Conservation (phyloP, 30 jellyfish, hydroid and myxozoan species). For the Morbakka virulenta region DNA sequence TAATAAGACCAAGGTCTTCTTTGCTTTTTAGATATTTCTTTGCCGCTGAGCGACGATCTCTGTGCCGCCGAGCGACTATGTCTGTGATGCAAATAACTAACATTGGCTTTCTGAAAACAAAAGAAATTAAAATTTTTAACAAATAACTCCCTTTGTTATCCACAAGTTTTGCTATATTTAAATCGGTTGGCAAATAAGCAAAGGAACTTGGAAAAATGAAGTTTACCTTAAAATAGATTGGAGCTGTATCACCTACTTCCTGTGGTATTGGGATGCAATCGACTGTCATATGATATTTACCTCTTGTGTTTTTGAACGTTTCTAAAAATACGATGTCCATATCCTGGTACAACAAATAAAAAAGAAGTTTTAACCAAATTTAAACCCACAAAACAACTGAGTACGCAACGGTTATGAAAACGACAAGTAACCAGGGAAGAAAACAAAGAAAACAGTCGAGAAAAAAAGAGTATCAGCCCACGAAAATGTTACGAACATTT, state of each 20-base stretch:
- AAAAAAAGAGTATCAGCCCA: not conserved
- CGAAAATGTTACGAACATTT: too few relatives aligned
- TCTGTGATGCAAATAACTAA: too few relatives aligned
- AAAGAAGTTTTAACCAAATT: not conserved
- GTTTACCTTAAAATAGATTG: constrained; percentile 87
- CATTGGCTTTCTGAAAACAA: too few relatives aligned
- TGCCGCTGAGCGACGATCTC: too few relatives aligned
- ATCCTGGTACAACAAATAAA: constrained; percentile 33
- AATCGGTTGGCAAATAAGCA: too few relatives aligned
- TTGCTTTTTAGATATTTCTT: too few relatives aligned
- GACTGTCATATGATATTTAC: constrained; percentile 57
- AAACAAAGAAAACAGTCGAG: not conserved
- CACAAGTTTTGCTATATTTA: too few relatives aligned
- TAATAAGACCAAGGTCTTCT: too few relatives aligned
- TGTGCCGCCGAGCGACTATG: too few relatives aligned
- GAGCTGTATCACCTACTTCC: constrained; percentile 85
- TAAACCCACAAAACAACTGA: not conserved
- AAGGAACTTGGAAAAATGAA: not conserved
- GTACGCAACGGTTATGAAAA: not conserved
- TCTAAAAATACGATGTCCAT: constrained; percentile 84
- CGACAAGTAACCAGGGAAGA: not conserved
- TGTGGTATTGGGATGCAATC: constrained; percentile 87
- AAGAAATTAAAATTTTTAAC: too few relatives aligned
- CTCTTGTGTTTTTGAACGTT: constrained; percentile 46
- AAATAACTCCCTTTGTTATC: too few relatives aligned